Evolutionary conservation across 2,113 vertebrate species (phyloP).

Genomic region (Ochotona curzoniae): DNA sequence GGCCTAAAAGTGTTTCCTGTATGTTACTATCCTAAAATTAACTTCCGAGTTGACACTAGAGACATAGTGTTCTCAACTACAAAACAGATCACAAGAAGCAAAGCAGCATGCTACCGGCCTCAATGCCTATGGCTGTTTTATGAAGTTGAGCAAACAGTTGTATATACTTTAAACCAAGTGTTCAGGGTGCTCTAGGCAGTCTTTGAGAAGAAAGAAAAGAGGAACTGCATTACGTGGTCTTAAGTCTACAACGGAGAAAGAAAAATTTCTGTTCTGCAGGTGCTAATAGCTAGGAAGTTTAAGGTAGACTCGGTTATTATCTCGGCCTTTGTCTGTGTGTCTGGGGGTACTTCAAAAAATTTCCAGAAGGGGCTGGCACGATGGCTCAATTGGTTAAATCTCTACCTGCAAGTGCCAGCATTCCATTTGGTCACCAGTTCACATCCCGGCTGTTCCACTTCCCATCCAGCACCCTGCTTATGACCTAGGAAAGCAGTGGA

Average conservation of each 20-base stretch:
- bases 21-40: constrained; percentile 53
- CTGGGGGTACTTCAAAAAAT: too few relatives aligned
- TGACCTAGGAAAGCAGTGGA: too few relatives aligned
- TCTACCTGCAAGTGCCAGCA: too few relatives aligned
- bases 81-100: constrained; percentile 37
- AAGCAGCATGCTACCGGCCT: neutral
- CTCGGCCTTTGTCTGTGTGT: neutral
- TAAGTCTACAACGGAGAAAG: constrained; percentile 32
- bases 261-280: constrained; percentile 42
- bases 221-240: constrained; percentile 56
- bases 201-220: constrained; percentile 47
- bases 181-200: constrained; percentile 12
- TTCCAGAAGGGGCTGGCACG: too few relatives aligned
- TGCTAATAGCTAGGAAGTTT: constrained; percentile 51
- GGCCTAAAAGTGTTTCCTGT: constrained; percentile 14
- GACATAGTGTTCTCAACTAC: neutral
- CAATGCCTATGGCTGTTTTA: neutral
- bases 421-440: too few relatives aligned
- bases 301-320: neutral
- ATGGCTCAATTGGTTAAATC: too few relatives aligned
- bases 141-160: constrained; percentile 28
- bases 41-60: neutral
- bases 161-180: neutral
- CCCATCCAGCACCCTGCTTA: too few relatives aligned
- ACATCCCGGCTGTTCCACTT: too few relatives aligned